A percentile compares a stretch with the other conserved stretches of the same genome.
Evolutionary conservation across 2,888 invertebrate genomes (phyloP).

Genomic region (Peribatodes rhomboidaria): DNA sequence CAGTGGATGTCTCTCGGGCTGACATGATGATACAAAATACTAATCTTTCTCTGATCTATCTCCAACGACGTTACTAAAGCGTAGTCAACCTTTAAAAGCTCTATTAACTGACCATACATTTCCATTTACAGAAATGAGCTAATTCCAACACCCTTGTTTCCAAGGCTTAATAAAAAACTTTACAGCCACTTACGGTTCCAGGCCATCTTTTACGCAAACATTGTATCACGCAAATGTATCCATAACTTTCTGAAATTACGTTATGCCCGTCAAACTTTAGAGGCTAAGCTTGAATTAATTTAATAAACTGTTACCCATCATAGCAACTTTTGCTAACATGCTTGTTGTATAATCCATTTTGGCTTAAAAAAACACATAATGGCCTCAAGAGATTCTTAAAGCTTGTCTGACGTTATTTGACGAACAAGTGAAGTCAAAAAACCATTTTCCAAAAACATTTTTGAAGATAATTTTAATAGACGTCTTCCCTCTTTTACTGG

Average conservation of each 20-base stretch:
- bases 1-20: no score
- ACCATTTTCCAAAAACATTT: conserved; percentile 21
- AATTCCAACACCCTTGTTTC: conserved; percentile 30
- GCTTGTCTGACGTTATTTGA: background rate
- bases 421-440: conserved; percentile 1
- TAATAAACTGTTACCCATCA: conserved; percentile 16
- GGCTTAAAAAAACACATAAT: conserved; percentile 2
- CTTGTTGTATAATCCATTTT: background rate
- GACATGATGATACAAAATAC: no score
- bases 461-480: conserved; percentile 22
- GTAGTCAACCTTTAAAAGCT: no score
- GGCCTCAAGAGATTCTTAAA: conserved; percentile 1
- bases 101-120: background rate
- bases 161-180: conserved; percentile 31
- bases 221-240: conserved; percentile 29
- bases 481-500: conserved; percentile 12
- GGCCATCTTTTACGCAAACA: conserved; percentile 26
- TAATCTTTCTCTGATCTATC: no score
- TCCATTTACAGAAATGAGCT: conserved; percentile 10
- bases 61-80: no score
- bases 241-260: conserved; percentile 30
- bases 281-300: conserved; percentile 22
- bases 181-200: conserved; percentile 22
- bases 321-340: conserved; percentile 1
- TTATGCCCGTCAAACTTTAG: conserved; percentile 22